Base-by-base conservation (phyloP, 2,113 vertebrate species). In the Aegypius monachus region DNA sequence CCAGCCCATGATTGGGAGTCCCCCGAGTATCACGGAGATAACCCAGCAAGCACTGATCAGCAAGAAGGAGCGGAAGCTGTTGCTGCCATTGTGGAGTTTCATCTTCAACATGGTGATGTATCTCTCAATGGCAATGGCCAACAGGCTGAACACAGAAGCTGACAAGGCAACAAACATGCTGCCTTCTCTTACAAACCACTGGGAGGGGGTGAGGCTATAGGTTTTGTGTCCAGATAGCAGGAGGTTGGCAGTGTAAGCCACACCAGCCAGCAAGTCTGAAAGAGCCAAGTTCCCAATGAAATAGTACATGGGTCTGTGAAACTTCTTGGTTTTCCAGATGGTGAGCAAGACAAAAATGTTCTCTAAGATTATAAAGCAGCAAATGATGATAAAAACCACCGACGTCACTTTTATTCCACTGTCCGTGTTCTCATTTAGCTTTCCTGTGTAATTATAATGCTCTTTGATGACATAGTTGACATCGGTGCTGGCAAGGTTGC, bases 261-360 rank as follows among this genome's bases (percentile, higher is more conserved):
- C 98, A 2, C 99, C 99, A 0, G 99, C 99, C 97, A 99, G 97
- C 94, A 99, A 98, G 98, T 99, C 99, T 10, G 99, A 99, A 86
- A 99, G 98, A 32, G 99, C 99, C 97, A 99, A 97, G 97, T 99
- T 99, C 43, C 99, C 99, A n/a, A 99, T 99, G 95, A 99, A 99
- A 97, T 99, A 99, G 98, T 99, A 99, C 99, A 99, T 99, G 86
- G 99, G 99, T 81, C 99, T 98, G 98, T 99, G 99, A 97, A 99
- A 99, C 97, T 99, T 99, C 98, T 99, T 99, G 98, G 99, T 99
- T 96, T 99, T 99, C 99, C 99, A 99, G 89, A 99, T 99, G 79
- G 99, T 99, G 87, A 99, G 98, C 92, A 99, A 98, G 65, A 99
- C 99, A 92, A 99, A 98, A 74, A 99, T 97, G 95, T 99, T 99